A percentile compares a stretch with the other conserved stretches of the same genome.
phyloP scores from a whole-genome alignment of 2,797 vertebrate genomes.

The Pseudochirops corinnae region DNA sequence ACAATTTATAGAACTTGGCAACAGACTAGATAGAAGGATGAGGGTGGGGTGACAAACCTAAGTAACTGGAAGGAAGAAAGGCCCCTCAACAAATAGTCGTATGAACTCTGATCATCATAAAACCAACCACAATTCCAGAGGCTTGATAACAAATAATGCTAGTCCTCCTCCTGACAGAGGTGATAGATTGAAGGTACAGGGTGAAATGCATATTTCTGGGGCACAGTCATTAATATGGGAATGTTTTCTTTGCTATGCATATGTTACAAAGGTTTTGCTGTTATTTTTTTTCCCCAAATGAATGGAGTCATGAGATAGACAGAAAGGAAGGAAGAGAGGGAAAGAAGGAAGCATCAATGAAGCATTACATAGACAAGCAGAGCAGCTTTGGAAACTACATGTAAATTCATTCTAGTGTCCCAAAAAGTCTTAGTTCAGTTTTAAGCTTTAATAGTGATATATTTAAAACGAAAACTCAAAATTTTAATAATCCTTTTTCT shows the following conservation, averaged over 20 bases:
- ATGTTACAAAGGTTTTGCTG: not conserved
- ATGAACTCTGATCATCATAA: not conserved
- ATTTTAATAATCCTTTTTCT: not conserved
- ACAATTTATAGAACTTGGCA: not conserved
- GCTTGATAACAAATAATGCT: not conserved
- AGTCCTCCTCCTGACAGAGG: not conserved
- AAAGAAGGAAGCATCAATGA: not conserved
- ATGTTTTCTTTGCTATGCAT: not conserved
- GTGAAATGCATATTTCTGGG: not conserved
- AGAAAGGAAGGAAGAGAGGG: not conserved
- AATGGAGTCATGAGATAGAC: not conserved
- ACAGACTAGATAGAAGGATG: not conserved
- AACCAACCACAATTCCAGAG: not conserved
- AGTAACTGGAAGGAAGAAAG: not conserved
- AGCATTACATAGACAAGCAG: not conserved
- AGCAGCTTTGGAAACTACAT: not conserved
- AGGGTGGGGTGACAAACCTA: not conserved
- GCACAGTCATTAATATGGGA: not conserved
- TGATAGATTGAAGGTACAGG: not conserved
- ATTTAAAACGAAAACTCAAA: not conserved
- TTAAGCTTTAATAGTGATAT: not conserved
- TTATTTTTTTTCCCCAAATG: not conserved
- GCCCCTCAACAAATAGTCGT: not conserved
- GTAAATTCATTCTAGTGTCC: not conserved
- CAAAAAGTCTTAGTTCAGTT: not conserved